phyloP scores from a whole-genome alignment of 1,140 invertebrate genomes.

The Eriocheir sinensis region DNA sequence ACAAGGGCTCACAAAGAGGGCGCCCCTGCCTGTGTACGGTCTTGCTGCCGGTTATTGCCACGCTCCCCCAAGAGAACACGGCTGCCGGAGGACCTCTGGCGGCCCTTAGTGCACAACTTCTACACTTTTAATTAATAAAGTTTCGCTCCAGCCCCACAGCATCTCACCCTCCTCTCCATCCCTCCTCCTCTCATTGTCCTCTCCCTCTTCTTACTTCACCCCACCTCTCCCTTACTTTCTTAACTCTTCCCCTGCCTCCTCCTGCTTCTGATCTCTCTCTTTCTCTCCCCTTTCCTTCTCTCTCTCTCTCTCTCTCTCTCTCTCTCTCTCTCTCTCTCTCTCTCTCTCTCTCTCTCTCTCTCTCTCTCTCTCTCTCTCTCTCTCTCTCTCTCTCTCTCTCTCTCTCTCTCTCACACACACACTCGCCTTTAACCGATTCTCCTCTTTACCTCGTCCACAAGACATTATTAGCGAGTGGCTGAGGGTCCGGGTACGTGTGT shows the following conservation, averaged over 20 bases:
- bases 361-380: too few species aligned
- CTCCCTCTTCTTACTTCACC: too few species aligned
- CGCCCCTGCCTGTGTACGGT: not conserved
- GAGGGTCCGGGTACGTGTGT: too few species aligned
- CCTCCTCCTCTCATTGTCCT: too few species aligned
- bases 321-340: conserved; percentile 4
- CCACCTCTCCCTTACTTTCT: too few species aligned
- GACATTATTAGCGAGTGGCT: too few species aligned
- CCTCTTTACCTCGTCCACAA: too few species aligned
- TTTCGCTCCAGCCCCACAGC: not conserved
- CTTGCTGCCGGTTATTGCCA: not conserved
- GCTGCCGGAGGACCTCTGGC: not conserved
- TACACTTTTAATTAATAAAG: conserved; percentile 18
- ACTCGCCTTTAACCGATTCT: too few species aligned
- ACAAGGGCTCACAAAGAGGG: not conserved
- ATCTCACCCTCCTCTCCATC: not conserved
- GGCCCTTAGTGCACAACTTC: conserved; percentile 21
- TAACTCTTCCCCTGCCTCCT: too few species aligned
- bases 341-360: not conserved
- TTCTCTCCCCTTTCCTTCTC: too few species aligned
- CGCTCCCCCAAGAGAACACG: not conserved
- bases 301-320: not conserved
- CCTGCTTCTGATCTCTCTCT: not conserved
- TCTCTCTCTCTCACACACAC: not conserved
- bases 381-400: conserved; percentile 1